Conservation (phyloP, 2,797 vertebrate genomes). For the Holocentrus rufus region DNA sequence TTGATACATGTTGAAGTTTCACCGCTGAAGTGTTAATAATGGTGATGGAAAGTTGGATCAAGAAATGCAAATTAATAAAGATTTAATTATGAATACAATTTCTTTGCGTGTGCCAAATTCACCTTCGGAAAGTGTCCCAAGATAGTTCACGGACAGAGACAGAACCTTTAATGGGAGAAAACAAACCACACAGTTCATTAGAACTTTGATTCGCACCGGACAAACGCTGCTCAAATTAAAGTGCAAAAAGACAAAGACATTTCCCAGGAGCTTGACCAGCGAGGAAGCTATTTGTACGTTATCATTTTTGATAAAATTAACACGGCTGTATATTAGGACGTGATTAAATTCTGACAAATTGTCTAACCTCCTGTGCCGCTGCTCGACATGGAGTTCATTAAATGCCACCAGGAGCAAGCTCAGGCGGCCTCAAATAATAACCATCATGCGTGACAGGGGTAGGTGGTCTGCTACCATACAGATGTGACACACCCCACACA, state of each 20-base stretch:
- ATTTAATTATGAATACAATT: background rate
- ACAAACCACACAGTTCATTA: conserved; percentile 57
- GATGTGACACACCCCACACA: conserved; percentile 1
- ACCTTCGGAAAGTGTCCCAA: conserved; percentile 12
- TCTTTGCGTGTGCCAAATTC: conserved; percentile 2
- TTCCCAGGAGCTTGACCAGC: conserved; percentile 52
- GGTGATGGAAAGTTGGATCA: background rate
- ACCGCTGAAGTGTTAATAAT: background rate
- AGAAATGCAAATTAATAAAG: conserved; percentile 10
- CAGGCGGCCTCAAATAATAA: conserved; percentile 50
- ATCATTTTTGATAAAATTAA: conserved; percentile 70
- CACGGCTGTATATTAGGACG: conserved; percentile 53
- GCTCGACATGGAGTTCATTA: conserved; percentile 60
- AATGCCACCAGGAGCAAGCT: conserved; percentile 29
- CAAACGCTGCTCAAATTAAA: conserved; percentile 61
- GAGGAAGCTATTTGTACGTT: conserved; percentile 58
- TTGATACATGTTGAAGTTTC: background rate
- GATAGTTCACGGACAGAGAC: conserved; percentile 21
- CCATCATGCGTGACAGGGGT: conserved; percentile 25
- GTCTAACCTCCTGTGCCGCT: conserved; percentile 57
- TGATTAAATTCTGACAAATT: conserved; percentile 70
- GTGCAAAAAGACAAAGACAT: conserved; percentile 54
- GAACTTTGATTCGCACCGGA: conserved; percentile 52
- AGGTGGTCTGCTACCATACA: conserved; percentile 17
- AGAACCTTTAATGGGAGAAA: conserved; percentile 24